Base-by-base conservation (phyloP, 2,797 vertebrate species). In the Pangasius krempfi region DNA sequence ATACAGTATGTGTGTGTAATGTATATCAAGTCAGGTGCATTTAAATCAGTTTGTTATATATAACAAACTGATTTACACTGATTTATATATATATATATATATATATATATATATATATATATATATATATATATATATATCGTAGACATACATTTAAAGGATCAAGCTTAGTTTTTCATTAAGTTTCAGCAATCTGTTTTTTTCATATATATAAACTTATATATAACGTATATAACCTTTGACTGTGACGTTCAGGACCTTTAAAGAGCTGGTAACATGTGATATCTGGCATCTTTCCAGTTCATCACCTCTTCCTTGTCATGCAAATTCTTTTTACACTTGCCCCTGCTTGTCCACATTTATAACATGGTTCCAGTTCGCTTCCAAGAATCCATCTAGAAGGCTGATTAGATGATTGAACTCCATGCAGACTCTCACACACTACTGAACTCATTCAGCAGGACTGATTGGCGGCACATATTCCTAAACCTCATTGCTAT, bases 401-500 rank as follows among this genome's bases (percentile, higher is more conserved):
- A 40, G n/a, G 18, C 18, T 72, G 44, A 80, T 44, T 72, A 44
- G 4, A 52, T 73, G 44, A 56, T 1, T 84, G 64, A 40, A 70
- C 22, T 62, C 87, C 70, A 16, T 25, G 33, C 25, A 76, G 47
- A 33, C 33, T 84, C 82, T 76, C 73, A 60, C 76, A 82, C 25
- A 81, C 62, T 82, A 75, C n/a, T 72, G 68, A 60, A 76, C 76
- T 70, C 72, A 68, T 85, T 75, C 37, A 64, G 62, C 58, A 27
- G 8, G 33, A 5, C 50, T 84, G 70, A 16, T 12, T 60, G 78
- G 33, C 6, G 9, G 25, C 40, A 40, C n/a, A 40, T 18, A 37
- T 50, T 58, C 37, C 86, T 2, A 56, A 89, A 86, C 64, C 50
- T 84, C 27, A 86, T 89, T 86, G 75, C 30, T 87, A 87, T 87